Conservation (phyloP, 2,797 vertebrate genomes). For the Poeciliopsis turneri region DNA sequence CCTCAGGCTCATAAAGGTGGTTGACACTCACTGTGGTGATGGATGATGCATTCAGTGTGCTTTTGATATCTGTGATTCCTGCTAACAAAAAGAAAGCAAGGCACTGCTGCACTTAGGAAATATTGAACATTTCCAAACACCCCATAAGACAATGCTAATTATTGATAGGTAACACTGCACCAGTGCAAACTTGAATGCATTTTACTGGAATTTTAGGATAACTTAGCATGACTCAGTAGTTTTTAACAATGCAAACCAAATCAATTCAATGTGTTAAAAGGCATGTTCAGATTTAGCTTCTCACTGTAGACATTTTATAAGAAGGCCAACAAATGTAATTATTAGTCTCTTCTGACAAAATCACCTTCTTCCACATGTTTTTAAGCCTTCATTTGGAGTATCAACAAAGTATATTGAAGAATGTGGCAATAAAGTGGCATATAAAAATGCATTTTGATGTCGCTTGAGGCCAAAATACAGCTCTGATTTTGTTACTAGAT, state of each 20-base stretch:
- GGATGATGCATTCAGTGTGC: not conserved
- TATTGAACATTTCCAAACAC: not conserved
- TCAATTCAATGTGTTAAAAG: not conserved
- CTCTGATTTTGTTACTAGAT: slow-evolving; percentile 15
- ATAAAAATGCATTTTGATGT: not conserved
- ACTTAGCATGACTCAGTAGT: too few species aligned
- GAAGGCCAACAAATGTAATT: not conserved
- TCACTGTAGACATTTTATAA: not conserved
- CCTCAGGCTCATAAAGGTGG: not conserved
- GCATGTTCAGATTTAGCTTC: not conserved
- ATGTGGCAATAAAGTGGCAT: not conserved
- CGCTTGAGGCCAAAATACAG: not conserved
- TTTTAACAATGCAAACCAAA: not conserved
- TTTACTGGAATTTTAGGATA: not conserved
- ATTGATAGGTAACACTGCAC: not conserved
- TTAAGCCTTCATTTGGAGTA: not conserved
- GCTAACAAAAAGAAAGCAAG: not conserved
- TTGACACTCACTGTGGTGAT: not conserved
- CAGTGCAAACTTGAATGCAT: not conserved
- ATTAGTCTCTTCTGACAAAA: not conserved
- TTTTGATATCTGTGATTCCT: not conserved
- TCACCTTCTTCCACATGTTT: not conserved
- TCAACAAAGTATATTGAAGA: not conserved
- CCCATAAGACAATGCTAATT: not conserved
- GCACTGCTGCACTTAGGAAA: not conserved